Evolutionary conservation across 2,797 vertebrate species (phyloP).

Genomic region (Percopsis omiscomaycus): DNA sequence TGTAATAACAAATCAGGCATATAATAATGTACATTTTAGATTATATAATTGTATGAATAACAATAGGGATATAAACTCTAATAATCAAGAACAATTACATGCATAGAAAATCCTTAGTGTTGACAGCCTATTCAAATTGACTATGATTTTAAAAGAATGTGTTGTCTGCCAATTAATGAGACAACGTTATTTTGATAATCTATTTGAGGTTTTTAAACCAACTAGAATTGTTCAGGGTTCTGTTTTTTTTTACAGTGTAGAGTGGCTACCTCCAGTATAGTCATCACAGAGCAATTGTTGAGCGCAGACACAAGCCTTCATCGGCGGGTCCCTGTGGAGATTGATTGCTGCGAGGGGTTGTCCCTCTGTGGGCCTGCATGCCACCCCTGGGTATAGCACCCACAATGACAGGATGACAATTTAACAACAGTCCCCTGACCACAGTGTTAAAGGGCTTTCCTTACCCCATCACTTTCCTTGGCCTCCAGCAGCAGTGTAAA

Average conservation of each 20-base stretch:
- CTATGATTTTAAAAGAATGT: no score
- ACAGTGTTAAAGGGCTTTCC: constrained; percentile 23
- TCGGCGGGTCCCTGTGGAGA: constrained; percentile 24
- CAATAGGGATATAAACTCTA: no score
- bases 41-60: no score
- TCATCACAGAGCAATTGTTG: constrained; percentile 25
- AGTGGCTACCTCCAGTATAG: constrained; percentile 6
- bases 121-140: no score
- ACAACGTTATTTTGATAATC: neutral
- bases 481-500: constrained; percentile 53
- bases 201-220: neutral
- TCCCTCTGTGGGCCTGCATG: constrained; percentile 8
- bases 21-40: no score
- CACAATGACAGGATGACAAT: constrained; percentile 68
- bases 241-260: constrained; percentile 5
- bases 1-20: no score
- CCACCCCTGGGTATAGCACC: constrained; percentile 38
- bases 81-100: no score
- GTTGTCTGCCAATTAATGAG: neutral
- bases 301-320: constrained; percentile 41
- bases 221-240: neutral
- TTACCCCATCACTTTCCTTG: constrained; percentile 56
- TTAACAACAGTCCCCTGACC: constrained; percentile 46
- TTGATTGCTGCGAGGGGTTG: constrained; percentile 33
- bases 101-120: no score